Base-by-base conservation (phyloP, 1,140 invertebrate genomes). In the Eumeta japonica region DNA sequence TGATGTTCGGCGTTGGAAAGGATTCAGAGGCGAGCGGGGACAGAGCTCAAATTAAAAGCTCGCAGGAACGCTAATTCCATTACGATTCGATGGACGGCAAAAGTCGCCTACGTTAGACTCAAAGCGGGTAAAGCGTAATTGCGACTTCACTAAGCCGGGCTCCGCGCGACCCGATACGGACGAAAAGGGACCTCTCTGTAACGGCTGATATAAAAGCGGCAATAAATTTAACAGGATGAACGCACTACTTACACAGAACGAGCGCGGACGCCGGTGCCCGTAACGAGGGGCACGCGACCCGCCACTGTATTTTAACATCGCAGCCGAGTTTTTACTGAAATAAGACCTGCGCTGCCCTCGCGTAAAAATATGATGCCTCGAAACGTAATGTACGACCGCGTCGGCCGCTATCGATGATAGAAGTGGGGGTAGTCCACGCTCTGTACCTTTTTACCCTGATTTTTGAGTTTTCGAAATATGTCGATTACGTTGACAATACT, bases 181-280 rank as follows among this genome's bases (percentile, higher is more conserved):
- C 59, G 55, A 58, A 67, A 71, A 61, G 65, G 68, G 62, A 58
- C 62, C 59, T 57, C 60, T 56, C 62, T 52, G 62, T 67, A 65
- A 65, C 66, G 63, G 59, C 62, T 68, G 64, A 71, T 74, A 74
- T 71, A 73, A 71, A 73, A 71, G 68, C 66, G 56, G 60, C 64
- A 67, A 73, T 73, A 73, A 73, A 73, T 73, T 73, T 68, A 67
- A 58, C 62, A 68, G 68, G 68, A 73, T 73, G 63, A 71, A 71
- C 66, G 60, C 64, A 73, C 62, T 71, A 68, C 59, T 68, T 71
- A 71, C 62, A 65, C 52, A 57, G 55, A 61, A 60, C 53, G 57
- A 54, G 55, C 58, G 53, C 49, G 52, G 54, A 56, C 54, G 56
- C 49, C 51, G 52, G 50, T 53, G 50, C 49, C 48, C 55, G 55